Evolutionary conservation across 1,140 invertebrate species (phyloP).

Genomic region (Patella vulgata): DNA sequence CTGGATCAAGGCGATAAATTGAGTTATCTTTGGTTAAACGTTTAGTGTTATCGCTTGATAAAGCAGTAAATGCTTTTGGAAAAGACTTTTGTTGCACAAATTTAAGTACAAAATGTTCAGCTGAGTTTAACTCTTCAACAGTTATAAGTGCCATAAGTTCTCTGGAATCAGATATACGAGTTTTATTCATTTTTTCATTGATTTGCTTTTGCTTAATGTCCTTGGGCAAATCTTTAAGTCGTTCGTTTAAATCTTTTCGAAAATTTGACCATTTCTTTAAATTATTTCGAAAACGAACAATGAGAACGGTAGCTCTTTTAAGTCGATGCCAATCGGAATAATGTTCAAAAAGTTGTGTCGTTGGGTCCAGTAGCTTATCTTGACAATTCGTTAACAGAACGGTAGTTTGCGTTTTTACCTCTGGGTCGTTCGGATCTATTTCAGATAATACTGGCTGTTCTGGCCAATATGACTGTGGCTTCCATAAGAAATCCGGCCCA

Average conservation of each 20-base stretch:
- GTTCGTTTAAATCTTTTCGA: not conserved
- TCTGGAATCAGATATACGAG: too few species aligned
- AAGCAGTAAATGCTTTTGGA: not conserved
- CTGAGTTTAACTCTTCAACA: not conserved
- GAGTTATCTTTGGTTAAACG: too few species aligned
- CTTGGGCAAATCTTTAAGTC: not conserved
- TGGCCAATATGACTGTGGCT: conserved; percentile 17
- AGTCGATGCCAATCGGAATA: conserved; percentile 16
- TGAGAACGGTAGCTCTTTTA: conserved; percentile 9
- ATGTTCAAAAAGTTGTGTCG: conserved; percentile 11
- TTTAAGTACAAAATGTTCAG: not conserved
- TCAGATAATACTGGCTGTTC: too few species aligned
- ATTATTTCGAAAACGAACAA: conserved; percentile 2
- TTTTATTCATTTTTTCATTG: too few species aligned
- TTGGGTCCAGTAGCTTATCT: not conserved
- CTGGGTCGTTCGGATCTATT: conserved; percentile 1
- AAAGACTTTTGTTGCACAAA: not conserved
- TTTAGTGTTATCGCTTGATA: too few species aligned
- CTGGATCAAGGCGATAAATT: too few species aligned
- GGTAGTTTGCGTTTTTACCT: conserved; percentile 3
- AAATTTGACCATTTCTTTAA: not conserved
- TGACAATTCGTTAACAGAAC: too few species aligned
- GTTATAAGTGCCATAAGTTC: too few species aligned
- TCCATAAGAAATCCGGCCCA: conserved; percentile 31
- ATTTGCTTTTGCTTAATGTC: too few species aligned